Conservation (phyloP, 2,113 vertebrate genomes). For the Myxocyprinus asiaticus region DNA sequence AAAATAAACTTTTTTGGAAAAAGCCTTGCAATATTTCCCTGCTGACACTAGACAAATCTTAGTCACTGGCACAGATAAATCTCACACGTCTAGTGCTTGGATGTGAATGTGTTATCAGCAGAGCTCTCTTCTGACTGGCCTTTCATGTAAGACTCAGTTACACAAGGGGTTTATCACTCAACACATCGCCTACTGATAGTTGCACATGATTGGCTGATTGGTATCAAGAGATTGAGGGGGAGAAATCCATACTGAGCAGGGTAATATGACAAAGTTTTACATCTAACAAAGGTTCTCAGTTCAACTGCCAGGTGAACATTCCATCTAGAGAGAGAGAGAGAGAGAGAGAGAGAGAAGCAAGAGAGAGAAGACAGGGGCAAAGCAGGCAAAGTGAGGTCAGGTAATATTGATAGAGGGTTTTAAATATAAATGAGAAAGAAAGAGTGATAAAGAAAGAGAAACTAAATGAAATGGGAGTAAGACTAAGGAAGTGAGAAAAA, state of each 20-base stretch:
- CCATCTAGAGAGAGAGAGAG: conserved; percentile 27
- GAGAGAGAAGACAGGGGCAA: conserved; percentile 15
- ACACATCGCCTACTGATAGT: conserved; percentile 57
- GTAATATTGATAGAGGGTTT: neutral
- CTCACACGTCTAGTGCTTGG: neutral
- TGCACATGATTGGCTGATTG: conserved; percentile 46
- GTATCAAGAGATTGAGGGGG: conserved; percentile 53
- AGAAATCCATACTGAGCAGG: conserved; percentile 30
- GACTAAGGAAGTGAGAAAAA: neutral
- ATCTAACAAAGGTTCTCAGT: conserved; percentile 56
- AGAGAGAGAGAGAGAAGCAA: neutral
- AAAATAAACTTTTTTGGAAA: too few species aligned
- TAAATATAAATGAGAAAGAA: neutral
- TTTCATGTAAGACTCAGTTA: conserved; percentile 42
- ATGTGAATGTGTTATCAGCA: conserved; percentile 26
- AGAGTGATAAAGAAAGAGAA: neutral
- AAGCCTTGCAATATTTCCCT: too few species aligned
- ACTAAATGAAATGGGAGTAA: neutral
- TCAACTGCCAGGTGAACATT: conserved; percentile 51
- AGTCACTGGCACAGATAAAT: neutral
- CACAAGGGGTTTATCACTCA: conserved; percentile 59
- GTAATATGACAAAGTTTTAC: conserved; percentile 63
- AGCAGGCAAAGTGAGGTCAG: neutral
- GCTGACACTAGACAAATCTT: neutral
- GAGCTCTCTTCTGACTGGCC: conserved; percentile 40